Evolutionary conservation across 1,140 invertebrate genomes (phyloP), one percentile per base, ranked within the genome.

Genomic region (Temnothorax curvispinosus): DNA sequence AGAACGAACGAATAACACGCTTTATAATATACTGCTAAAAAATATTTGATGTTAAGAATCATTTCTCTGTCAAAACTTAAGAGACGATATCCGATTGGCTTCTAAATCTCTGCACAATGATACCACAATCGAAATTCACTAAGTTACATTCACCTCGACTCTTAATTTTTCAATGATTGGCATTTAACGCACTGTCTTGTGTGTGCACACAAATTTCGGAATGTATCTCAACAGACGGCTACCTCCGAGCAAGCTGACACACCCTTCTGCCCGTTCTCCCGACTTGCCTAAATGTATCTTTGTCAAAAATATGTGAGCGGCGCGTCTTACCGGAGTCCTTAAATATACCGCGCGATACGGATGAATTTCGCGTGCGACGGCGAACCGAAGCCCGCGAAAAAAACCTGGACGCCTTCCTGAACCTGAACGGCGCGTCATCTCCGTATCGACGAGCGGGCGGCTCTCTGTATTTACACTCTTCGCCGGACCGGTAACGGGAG

Each of bases 381-480:
- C 27, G 50, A 65, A 38, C 41, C 18, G 58, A 44, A 27, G 41
- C 18, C 41, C 44, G 15, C 41, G 15, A 35, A 50, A 21, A 35
- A 50, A n/a, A 54, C 18, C 60, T 62, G 56, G 54, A 41, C 21
- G 38, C 27, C 38, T 62, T 62, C 67, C 75, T 81, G 88, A 89
- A 89, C 75, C 64, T 41, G 64, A 80, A 88, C 81, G 35, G 47
- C 69, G 52, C 44, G 62, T 76, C 56, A 5, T 38, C 18, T 54
- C 32, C 50, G 47, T 74, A 21, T 38, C 27, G 71, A 35, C 54
- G 52, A 81, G 32, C 41, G 50, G 69, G 41, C 47, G 52, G 50
- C 32, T 81, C 56, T 71, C 65, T 78, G 44, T 91, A 91, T 91
- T 91, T 91, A 91, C 89, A 91, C 64, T 58, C 15, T 72, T 21